Conservation (phyloP, 2,113 vertebrate genomes). For the Misgurnus anguillicaudatus region DNA sequence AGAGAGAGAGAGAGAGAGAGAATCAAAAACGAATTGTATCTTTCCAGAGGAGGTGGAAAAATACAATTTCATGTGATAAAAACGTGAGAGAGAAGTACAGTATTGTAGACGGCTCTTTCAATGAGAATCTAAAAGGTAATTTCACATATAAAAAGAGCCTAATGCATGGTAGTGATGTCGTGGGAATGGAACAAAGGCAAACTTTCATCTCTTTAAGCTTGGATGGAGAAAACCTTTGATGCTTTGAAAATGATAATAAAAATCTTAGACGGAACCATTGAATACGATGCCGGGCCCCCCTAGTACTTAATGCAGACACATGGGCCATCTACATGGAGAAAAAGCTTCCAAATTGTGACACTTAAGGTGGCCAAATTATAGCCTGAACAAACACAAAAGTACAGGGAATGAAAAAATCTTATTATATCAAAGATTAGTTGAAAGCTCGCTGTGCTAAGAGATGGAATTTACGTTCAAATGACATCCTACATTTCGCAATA, state of each 20-base stretch:
- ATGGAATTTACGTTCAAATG: constrained; percentile 66
- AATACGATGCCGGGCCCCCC: constrained; percentile 76
- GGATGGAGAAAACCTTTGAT: constrained; percentile 84
- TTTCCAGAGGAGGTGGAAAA: constrained; percentile 56
- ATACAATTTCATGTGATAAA: constrained; percentile 71
- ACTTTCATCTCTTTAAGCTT: constrained; percentile 86
- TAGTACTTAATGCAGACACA: constrained; percentile 78
- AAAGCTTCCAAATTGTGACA: constrained; percentile 68
- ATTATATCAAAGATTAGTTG: constrained; percentile 71
- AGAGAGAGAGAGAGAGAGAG: constrained; percentile 27
- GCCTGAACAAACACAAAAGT: constrained; percentile 74
- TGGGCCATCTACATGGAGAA: constrained; percentile 52
- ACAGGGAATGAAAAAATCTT: constrained; percentile 65
- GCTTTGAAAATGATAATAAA: constrained; percentile 88
- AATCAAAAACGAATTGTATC: constrained; percentile 72
- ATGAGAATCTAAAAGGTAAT: constrained; percentile 87
- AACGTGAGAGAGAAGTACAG: constrained; percentile 72
- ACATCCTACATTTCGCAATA: constrained; percentile 59
- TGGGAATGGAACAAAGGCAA: constrained; percentile 84
- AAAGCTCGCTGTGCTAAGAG: constrained; percentile 63
- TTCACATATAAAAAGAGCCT: constrained; percentile 84
- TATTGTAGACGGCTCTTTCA: constrained; percentile 79
- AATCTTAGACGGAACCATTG: constrained; percentile 78
- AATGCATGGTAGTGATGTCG: constrained; percentile 84
- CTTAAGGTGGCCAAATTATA: constrained; percentile 72